phyloP scores from a whole-genome alignment of 2,113 vertebrate genomes.

The Copsychus sechellarum region DNA sequence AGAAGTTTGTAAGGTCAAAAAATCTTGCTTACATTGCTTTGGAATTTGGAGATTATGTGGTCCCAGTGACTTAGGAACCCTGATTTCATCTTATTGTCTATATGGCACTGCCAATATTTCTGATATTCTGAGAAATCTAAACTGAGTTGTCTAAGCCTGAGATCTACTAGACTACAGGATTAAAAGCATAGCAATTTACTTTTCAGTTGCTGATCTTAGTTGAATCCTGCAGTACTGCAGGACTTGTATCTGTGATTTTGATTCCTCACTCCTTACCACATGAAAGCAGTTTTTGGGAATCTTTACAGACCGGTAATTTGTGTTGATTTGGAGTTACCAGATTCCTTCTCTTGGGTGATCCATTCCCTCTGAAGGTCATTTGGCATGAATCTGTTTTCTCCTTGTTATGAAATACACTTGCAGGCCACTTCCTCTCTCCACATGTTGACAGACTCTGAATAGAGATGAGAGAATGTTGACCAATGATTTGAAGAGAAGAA shows the following conservation, averaged over 20 bases:
- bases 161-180: neutral
- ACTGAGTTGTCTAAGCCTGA: neutral
- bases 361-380: neutral
- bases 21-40: neutral
- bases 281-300: neutral
- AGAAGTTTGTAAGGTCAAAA: neutral
- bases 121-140: neutral
- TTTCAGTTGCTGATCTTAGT: neutral
- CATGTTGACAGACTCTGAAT: neutral
- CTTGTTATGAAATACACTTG: neutral
- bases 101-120: neutral
- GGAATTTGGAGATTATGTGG: neutral
- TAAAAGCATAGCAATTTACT: neutral
- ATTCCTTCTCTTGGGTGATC: neutral
- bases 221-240: neutral
- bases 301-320: neutral
- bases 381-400: neutral
- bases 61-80: neutral
- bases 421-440: neutral
- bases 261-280: fast-evolving
- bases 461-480: neutral
- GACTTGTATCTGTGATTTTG: neutral
- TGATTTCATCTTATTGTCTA: neutral
- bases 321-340: neutral
- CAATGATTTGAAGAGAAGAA: neutral